Conservation (phyloP, 1,140 invertebrate species). For the Battus philenor region DNA sequence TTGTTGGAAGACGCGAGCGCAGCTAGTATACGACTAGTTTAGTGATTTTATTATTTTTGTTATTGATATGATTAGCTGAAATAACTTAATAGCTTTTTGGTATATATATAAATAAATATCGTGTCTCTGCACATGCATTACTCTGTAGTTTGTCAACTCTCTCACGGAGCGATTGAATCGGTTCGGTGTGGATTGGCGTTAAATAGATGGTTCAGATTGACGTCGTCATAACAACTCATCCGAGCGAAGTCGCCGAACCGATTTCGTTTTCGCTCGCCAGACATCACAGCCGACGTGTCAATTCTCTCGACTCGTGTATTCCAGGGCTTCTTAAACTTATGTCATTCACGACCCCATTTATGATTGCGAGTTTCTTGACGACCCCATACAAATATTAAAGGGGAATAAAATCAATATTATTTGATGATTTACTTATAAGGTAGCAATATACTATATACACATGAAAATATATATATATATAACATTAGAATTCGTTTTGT, state of each 20-base stretch:
- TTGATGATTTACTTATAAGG: too few species aligned
- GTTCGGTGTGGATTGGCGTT: conserved; percentile 24
- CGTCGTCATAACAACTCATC: conserved; percentile 11
- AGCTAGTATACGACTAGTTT: not conserved
- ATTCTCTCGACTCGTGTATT: too few species aligned
- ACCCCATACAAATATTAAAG: too few species aligned
- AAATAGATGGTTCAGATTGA: conserved; percentile 27
- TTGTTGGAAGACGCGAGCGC: too few species aligned
- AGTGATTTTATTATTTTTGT: not conserved
- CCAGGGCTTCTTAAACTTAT: too few species aligned
- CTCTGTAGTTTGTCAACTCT: conserved; percentile 18
- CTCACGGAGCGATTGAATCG: conserved; percentile 23
- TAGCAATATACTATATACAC: too few species aligned
- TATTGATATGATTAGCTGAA: not conserved
- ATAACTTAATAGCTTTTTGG: not conserved
- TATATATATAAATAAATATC: not conserved
- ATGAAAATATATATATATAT: too few species aligned
- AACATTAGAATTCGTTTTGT: too few species aligned
- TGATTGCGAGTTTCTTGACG: too few species aligned
- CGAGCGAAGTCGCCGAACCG: not conserved
- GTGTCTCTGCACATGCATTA: conserved; percentile 2
- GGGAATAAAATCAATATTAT: too few species aligned
- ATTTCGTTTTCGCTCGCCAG: conserved; percentile 14
- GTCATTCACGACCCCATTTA: too few species aligned
- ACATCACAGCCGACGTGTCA: too few species aligned